These are phyloP conservation scores for Bellardia pandia DNA, from an alignment of 2,888 invertebrate species.

Conservation along the genomic window DNA sequence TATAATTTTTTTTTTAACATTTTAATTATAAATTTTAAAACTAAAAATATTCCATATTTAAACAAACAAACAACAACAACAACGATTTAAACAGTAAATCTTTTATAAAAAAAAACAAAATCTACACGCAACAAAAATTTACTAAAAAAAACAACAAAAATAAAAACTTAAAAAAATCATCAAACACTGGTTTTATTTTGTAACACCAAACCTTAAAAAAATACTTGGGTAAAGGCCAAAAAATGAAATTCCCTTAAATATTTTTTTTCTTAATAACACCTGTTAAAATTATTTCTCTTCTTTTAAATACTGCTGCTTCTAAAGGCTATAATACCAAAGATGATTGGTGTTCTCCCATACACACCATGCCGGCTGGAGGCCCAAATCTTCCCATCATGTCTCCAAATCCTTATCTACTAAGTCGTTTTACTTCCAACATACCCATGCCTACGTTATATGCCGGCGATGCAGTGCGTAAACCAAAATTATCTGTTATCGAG, in stretches of 20 bases:
- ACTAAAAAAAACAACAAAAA: slow-evolving; percentile 69
- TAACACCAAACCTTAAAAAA: slow-evolving; percentile 7
- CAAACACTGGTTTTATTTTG: slow-evolving; percentile 66
- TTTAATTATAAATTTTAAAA: slow-evolving; percentile 30
- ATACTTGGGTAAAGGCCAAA: slow-evolving; percentile 69
- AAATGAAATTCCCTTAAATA: background rate
- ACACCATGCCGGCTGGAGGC: slow-evolving; percentile 75
- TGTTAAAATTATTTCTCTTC: slow-evolving; percentile 18
- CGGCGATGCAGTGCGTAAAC: slow-evolving; percentile 86
- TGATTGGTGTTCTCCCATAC: slow-evolving; percentile 81
- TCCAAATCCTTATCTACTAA: slow-evolving; percentile 83
- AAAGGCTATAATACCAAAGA: slow-evolving; percentile 81
- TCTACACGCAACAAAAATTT: slow-evolving; percentile 56
- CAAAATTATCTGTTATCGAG: slow-evolving; percentile 83
- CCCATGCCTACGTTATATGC: slow-evolving; percentile 93
- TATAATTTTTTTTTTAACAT: slow-evolving; percentile 36
- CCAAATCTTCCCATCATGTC: slow-evolving; percentile 82
- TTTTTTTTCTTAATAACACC: background rate
- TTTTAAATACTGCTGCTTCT: slow-evolving; percentile 46
- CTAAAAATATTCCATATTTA: slow-evolving; percentile 68
- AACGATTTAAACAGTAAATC: slow-evolving; percentile 59
- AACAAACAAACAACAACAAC: slow-evolving; percentile 48
- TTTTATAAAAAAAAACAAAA: slow-evolving; percentile 19
- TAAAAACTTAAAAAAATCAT: slow-evolving; percentile 68
- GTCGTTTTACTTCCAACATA: slow-evolving; percentile 84